Evolutionary conservation across 1,140 invertebrate genomes (phyloP).

Genomic region (Hesperophylax magnus): DNA sequence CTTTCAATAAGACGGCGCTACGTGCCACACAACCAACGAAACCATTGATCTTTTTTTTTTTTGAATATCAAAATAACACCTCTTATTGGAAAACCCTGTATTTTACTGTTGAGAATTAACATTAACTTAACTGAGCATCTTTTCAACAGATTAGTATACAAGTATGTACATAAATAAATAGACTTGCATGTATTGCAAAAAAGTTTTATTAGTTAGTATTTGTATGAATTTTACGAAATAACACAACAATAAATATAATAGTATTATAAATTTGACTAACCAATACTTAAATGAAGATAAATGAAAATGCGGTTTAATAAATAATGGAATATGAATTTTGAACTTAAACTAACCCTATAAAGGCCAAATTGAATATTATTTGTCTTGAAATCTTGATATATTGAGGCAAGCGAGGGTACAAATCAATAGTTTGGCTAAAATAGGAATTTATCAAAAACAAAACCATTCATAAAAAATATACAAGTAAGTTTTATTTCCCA

Average conservation of each 20-base stretch:
- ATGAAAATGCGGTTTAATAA: constrained; percentile 43
- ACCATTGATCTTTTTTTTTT: no score
- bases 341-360: constrained; percentile 32
- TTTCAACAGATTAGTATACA: no score
- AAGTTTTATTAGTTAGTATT: constrained; percentile 37
- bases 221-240: constrained; percentile 34
- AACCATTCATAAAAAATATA: constrained; percentile 1
- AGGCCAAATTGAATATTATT: constrained; percentile 12
- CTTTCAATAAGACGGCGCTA: no score
- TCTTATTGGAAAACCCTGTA: no score
- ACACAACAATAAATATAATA: constrained; percentile 42
- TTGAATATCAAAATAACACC: no score
- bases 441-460: constrained; percentile 1
- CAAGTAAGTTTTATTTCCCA: constrained; percentile 7
- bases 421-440: neutral
- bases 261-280: constrained; percentile 34
- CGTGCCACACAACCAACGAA: no score
- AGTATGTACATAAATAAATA: constrained; percentile 4
- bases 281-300: constrained; percentile 31
- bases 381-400: neutral
- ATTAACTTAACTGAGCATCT: no score
- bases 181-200: constrained; percentile 14
- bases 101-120: no score
- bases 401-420: neutral
- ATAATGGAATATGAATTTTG: constrained; percentile 45